Percentiles rank a stretch among this genome's conserved stretches.
These are phyloP conservation scores for Drosophila setosimentum DNA, from an alignment of 2,888 invertebrate genomes.

Conservation along the genomic window DNA sequence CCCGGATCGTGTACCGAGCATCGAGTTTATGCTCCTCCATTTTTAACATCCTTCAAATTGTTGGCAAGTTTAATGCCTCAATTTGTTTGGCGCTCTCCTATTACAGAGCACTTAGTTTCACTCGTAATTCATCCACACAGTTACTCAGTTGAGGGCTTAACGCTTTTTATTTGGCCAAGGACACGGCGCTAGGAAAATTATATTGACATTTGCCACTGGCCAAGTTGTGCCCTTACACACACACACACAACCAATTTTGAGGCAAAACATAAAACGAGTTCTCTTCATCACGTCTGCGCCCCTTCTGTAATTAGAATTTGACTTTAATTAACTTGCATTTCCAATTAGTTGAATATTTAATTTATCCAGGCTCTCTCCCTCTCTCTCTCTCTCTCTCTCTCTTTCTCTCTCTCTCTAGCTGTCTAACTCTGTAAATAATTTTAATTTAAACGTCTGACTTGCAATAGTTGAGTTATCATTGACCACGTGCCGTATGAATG, in stretches of 20 bases:
- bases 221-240: slow-evolving; percentile 5
- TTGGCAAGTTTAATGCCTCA: slow-evolving; percentile 32
- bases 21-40: not conserved
- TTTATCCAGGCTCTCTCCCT: slow-evolving; percentile 13
- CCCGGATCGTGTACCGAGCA: slow-evolving; percentile 5
- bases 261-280: not conserved
- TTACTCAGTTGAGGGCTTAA: slow-evolving; percentile 1
- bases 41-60: slow-evolving; percentile 21
- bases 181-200: slow-evolving; percentile 8
- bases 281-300: not conserved
- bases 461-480: not conserved
- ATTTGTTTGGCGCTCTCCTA: slow-evolving; percentile 23
- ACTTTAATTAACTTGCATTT: slow-evolving; percentile 58
- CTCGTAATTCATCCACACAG: not conserved
- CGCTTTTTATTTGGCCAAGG: slow-evolving; percentile 10
- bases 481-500: slow-evolving; percentile 28
- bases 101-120: slow-evolving; percentile 3
- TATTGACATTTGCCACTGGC: slow-evolving; percentile 25
- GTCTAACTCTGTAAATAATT: not conserved
- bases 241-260: not conserved
- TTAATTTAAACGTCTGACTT: not conserved
- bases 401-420: not conserved
- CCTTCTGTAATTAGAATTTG: slow-evolving; percentile 36
- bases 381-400: not conserved
- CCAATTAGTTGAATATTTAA: slow-evolving; percentile 24